A percentile compares a stretch with the other conserved stretches of the same genome.
These are phyloP conservation scores for Drosophila bocqueti DNA, from an alignment of 1,140 invertebrate species.

Conservation along the genomic window DNA sequence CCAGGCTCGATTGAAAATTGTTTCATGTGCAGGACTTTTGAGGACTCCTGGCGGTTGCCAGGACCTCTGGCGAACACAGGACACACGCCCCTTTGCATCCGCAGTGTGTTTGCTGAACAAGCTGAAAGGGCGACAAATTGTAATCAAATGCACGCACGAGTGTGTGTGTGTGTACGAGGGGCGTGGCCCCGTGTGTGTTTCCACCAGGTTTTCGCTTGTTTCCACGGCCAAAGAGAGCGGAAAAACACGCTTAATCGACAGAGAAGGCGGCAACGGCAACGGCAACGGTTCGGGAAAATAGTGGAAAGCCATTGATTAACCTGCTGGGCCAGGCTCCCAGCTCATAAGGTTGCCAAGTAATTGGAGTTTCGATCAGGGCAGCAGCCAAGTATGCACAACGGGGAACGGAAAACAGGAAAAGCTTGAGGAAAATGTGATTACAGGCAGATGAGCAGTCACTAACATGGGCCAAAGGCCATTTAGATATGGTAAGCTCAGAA, in stretches of 20 bases:
- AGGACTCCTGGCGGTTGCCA: neutral
- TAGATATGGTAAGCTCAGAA: neutral
- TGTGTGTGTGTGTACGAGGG: constrained; percentile 21
- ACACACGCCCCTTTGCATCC: constrained; percentile 22
- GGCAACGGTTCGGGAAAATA: constrained; percentile 15
- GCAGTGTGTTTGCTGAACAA: constrained; percentile 52
- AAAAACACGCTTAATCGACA: constrained; percentile 40
- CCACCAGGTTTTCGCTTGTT: constrained; percentile 23
- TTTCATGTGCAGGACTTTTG: neutral
- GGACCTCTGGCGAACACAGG: constrained; percentile 3
- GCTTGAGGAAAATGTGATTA: neutral
- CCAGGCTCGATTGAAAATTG: neutral
- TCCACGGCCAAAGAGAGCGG: constrained; percentile 34
- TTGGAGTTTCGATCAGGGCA: constrained; percentile 23
- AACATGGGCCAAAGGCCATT: neutral
- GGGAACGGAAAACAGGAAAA: neutral
- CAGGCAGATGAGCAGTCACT: constrained; percentile 10
- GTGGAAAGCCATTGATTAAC: constrained; percentile 51
- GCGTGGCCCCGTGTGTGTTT: constrained; percentile 44
- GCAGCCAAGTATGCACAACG: constrained; percentile 5
- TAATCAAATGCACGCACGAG: constrained; percentile 67
- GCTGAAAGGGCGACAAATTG: constrained; percentile 63
- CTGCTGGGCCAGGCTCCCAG: constrained; percentile 8
- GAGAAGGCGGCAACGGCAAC: neutral
- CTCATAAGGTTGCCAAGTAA: constrained; percentile 41